Evolutionary conservation across 2,888 invertebrate genomes (phyloP), one percentile per base, ranked within the genome.

Genomic region (Eristalinus sepulchralis): DNA sequence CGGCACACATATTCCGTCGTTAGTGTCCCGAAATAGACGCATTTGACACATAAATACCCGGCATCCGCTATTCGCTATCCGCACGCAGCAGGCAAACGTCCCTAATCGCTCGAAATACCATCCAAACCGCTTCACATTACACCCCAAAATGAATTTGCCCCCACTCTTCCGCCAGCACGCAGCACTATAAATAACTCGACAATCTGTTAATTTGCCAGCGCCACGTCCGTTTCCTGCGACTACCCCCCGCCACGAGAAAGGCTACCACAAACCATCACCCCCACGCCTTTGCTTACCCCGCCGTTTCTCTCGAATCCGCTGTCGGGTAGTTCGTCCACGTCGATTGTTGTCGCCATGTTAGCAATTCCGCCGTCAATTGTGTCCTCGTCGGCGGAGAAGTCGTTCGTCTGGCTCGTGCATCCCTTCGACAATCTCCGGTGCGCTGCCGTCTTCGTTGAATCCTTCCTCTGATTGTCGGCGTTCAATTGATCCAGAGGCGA

Each of bases 401-500:
- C 85, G 75, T 76, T 72, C 72, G 82, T 66, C 64, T 53, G 88
- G 83, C 81, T 34, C 55, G 57, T 53, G 67, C 88, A 89, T 82
- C 89, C 90, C 57, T 87, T 88, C 39, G 88, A 75, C 67, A 85
- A 77, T 83, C 86, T 83, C 71, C 64, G 81, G 66, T 75, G 75
- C 39, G 34, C 24, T 13, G 81, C 20, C 17, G 81, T 57, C 13
- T 73, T 81, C 33, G 64, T 17, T 75, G 79, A 71, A 47, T 83
- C 83, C 68, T 83, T 66, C 53, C 83, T 76, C 10, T 72, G 67
- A 78, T 88, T 89, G 87, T 88, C 88, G 64, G 86, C 89, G 0
- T 89, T 89, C 87, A 89, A 88, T 72, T 89, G 77, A 79, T 88
- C 83, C 79, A 89, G 75, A 66, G 92, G 91, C 81, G 91, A 91